Evolutionary conservation across 1,140 invertebrate genomes (phyloP), one percentile per base, ranked within the genome.

Genomic region (Bathynomus jamesi): DNA sequence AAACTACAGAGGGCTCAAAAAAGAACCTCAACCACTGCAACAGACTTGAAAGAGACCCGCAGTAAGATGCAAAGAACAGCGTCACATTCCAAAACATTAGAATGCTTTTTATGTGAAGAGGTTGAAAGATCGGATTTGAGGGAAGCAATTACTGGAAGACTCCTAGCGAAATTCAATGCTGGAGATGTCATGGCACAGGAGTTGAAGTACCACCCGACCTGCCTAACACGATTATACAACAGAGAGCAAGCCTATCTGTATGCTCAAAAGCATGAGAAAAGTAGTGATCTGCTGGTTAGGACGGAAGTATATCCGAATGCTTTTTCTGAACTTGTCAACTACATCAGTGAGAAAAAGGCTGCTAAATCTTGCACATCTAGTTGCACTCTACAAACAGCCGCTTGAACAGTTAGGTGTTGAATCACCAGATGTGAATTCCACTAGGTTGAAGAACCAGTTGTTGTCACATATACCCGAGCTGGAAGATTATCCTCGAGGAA

Each of bases 361-460:
- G n/a, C n/a, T n/a, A n/a, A n/a, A n/a, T n/a, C 30, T 68, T 67
- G 4, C 67, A 21, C n/a, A 67, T 63, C 24, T 68, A 24, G 31
- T 25, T 8, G 7, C 53, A 7, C 67, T 53, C 7, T 68, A 68
- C 67, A 68, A 68, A 32, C n/a, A n/a, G n/a, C n/a, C n/a, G n/a
- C n/a, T n/a, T n/a, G n/a, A n/a, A n/a, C n/a, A n/a, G n/a, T n/a
- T 69, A 62, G 68, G 60, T 68, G 53, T 66, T 7, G 68, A 17
- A 67, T 7, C n/a, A 5, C 60, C 68, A 10, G 13, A 69, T 61
- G 68, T 69, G 13, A 67, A 68, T 66, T 67, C 68, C 27, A 69
- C 68, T 29, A 67, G 60, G 24, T 66, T 69, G 11, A 69, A 69
- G 28, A 60, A 69, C 4, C 5, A 69, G 60, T 4, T 69, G 4